Conservation (phyloP, 64 coral and sea anemone species). For the Pachyseris speciosa region DNA sequence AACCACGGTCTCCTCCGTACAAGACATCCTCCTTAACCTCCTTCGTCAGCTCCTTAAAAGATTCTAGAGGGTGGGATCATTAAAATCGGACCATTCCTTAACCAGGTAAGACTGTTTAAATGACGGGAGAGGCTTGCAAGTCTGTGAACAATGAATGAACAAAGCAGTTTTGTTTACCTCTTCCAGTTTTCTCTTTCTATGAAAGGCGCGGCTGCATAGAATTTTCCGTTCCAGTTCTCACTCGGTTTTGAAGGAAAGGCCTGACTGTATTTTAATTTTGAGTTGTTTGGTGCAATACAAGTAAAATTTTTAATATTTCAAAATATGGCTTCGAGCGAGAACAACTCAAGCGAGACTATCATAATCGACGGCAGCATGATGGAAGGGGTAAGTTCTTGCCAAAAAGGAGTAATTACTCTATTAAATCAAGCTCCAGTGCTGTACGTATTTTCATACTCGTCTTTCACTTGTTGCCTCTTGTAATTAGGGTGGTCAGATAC, state of each 20-base stretch:
- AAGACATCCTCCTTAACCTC: background rate
- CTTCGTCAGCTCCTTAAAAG: background rate
- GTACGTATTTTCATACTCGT: background rate
- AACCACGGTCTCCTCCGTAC: background rate
- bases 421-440: background rate
- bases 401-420: background rate
- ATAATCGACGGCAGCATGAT: conserved; percentile 66
- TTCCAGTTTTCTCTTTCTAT: background rate
- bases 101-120: too few species aligned
- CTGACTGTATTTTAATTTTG: background rate
- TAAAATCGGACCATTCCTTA: background rate
- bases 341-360: background rate
- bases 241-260: background rate
- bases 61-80: background rate
- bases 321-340: background rate
- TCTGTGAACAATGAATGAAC: too few species aligned
- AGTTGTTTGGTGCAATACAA: background rate
- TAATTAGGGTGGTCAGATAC: conserved; percentile 79
- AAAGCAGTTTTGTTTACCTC: background rate
- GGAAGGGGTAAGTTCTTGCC: conserved; percentile 59
- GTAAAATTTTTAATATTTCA: background rate
- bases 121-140: too few species aligned
- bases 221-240: background rate
- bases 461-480: background rate
- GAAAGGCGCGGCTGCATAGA: background rate